Conservation (phyloP, 2,113 vertebrate species). For the Sula dactylatra region DNA sequence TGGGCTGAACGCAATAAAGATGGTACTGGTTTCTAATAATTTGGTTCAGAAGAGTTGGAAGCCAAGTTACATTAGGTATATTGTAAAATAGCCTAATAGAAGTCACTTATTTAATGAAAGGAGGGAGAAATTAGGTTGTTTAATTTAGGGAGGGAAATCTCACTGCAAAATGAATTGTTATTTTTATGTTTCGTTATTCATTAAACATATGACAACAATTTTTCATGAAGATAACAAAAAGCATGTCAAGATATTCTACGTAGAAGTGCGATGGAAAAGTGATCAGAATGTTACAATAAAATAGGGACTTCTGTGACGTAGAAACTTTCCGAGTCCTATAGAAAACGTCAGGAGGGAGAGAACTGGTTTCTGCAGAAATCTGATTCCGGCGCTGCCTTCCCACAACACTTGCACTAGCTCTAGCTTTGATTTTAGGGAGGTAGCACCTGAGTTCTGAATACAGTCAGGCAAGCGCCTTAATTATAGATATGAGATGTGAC, state of each 20-base stretch:
- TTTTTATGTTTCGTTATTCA: constrained; percentile 30
- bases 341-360: neutral
- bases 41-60: neutral
- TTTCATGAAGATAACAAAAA: neutral
- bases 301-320: neutral
- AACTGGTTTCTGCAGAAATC: neutral
- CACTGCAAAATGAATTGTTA: neutral
- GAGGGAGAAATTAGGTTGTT: constrained; percentile 4
- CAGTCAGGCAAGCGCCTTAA: neutral
- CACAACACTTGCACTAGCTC: neutral
- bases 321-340: neutral
- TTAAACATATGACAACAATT: constrained; percentile 10
- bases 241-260: neutral
- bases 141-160: neutral
- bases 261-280: neutral
- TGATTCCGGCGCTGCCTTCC: neutral
- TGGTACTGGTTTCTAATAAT: neutral
- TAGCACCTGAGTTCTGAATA: neutral
- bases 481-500: neutral
- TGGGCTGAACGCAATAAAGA: neutral
- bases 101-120: constrained; percentile 23
- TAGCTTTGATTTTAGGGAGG: neutral
- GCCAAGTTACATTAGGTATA: neutral
- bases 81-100: constrained; percentile 33
- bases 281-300: neutral